Evolutionary conservation across 2,113 vertebrate genomes (phyloP), one percentile per base, ranked within the genome.

Genomic region (Caretta caretta): DNA sequence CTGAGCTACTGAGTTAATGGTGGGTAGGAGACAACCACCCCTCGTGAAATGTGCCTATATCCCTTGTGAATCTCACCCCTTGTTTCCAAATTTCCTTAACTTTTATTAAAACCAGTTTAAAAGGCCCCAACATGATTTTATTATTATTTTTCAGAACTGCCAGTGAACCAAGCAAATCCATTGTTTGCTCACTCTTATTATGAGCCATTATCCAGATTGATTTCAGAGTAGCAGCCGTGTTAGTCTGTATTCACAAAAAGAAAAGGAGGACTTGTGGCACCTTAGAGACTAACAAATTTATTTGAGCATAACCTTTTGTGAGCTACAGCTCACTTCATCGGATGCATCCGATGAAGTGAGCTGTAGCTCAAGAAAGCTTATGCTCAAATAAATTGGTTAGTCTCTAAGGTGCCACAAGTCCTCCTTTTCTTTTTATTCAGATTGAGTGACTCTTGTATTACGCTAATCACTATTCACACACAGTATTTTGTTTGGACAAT

Each of bases 151-250:
- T 35, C 35, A 38, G 65, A 69, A 69, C 35, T 38, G 35, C 4
- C 35, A 69, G 65, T 38, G 65, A 69, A n/a, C 16, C 35, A 69
- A 69, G n/a, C 65, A n/a, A 38, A 69, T n/a, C 17, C 4, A 5
- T 20, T 69, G 35, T 5, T 69, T n/a, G 12, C 31, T 69, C 17
- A n/a, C 65, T 38, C 16, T n/a, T 69, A 69, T n/a, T n/a, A n/a
- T 0, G 10, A 78, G 62, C 62, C 42, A 35, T 31, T 24, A 2
- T 2, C 19, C 1, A 0, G 16, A 35, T 4, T 24, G 53, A 12
- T 42, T 42, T 42, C 42, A 42, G 42, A 42, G 42, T 42, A 42
- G 42, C 42, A 42, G 42, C 42, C 42, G 5, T 42, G 42, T 42
- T 42, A 42, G 42, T 42, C 42, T 42, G 42, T 42, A 42, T 42